Base-by-base conservation (phyloP, 1,140 invertebrate genomes). In the Telenomus remus region DNA sequence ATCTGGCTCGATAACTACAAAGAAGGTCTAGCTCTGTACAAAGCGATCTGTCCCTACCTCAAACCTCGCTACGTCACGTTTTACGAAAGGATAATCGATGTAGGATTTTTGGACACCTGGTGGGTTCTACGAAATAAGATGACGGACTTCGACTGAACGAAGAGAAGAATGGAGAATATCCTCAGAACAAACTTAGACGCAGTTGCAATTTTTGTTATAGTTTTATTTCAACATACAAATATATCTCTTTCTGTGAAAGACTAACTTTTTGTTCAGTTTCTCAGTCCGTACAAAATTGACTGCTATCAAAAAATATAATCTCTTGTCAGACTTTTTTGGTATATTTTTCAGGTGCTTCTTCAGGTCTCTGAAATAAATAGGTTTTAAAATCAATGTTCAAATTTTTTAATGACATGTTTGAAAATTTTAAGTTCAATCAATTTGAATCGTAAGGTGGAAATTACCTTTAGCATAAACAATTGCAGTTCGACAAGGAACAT, bases 141-240 rank as follows among this genome's bases (percentile, higher is more conserved):
- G 90, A 88, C 85, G 48, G 91, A 95, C 85, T 96, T 92, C 89
- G 95, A 96, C 89, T 95, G 8, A 95, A 95, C 86, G 87, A 80
- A 35, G 37, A 46, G 6, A 35, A 35, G 76, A 81, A 54, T 74
- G 73, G 12, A 50, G n/a, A 0, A 2, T 13, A 13, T 9, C 47
- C 34, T 6, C 34, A 10, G 34, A 10, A 35, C 10, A 5, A 35
- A 15, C 7, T 50, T 35, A 55, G 39, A 14, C 13, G 46, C 2
- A 4, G 12, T 47, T 15, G n/a, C 12, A 12, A 12, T 60, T 65
- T 48, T 34, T 68, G 78, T 42, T 35, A 60, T 14, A 57, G 76
- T 50, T 83, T 65, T 73, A 60, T 60, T 65, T 66, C 49, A 12
- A 61, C 16, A 54, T 14, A 49, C 4, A 60, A 61, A 73, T 11